A percentile compares a stretch with the other conserved stretches of the same genome.
These are phyloP conservation scores for Zootoca vivipara DNA, from an alignment of 2,113 vertebrate species.

Conservation along the genomic window DNA sequence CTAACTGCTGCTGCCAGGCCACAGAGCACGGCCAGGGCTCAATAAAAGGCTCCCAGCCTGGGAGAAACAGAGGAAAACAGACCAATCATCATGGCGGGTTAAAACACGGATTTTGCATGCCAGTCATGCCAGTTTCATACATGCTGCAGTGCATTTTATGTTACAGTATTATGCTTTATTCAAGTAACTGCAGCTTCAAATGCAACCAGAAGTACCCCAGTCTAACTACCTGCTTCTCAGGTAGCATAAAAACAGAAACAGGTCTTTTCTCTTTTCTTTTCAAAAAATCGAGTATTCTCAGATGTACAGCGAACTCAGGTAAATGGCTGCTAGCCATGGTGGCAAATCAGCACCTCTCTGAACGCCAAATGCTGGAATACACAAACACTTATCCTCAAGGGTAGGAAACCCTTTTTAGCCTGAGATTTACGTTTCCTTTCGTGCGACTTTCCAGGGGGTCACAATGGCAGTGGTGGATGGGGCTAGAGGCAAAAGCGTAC, in stretches of 20 bases:
- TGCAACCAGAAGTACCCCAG: neutral
- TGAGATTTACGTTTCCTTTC: no score
- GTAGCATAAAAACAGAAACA: neutral
- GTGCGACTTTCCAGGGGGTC: no score
- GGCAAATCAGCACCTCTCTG: neutral
- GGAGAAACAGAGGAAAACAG: neutral
- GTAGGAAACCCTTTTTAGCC: no score
- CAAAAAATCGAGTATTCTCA: neutral
- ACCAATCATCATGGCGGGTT: fast-evolving
- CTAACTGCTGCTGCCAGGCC: conserved; percentile 90
- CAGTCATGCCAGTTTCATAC: neutral
- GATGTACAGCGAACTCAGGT: neutral
- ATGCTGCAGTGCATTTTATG: no score
- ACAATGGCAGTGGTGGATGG: no score
- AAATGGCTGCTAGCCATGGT: neutral
- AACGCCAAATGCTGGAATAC: neutral
- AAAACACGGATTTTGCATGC: neutral
- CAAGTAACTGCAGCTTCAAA: neutral
- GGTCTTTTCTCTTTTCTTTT: neutral
- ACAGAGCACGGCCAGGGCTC: conserved; percentile 93
- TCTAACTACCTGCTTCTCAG: neutral
- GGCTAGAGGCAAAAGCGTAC: no score
- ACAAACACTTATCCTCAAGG: neutral
- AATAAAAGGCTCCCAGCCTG: conserved; percentile 97
- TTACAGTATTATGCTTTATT: neutral